phyloP scores from a whole-genome alignment of 1,140 invertebrate species.

The Hylaeus volcanicus region DNA sequence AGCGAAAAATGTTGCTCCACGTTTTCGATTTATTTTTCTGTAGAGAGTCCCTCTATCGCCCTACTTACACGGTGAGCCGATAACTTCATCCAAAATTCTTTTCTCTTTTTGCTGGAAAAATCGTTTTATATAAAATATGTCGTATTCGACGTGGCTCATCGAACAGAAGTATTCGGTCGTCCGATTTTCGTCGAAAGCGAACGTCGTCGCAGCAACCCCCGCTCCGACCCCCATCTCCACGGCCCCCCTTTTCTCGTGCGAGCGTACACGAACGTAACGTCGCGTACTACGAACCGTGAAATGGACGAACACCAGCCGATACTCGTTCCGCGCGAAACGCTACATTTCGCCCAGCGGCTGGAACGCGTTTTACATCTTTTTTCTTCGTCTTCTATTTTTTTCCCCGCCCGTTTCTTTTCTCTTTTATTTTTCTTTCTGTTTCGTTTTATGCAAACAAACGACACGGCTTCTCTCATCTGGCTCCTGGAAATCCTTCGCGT shows the following conservation, averaged over 20 bases:
- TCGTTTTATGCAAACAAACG: constrained; percentile 28
- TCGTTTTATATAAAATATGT: no score
- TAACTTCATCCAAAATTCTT: no score
- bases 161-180: neutral
- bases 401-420: no score
- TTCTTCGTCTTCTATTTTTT: neutral
- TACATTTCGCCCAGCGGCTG: constrained; percentile 24
- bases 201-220: constrained; percentile 12
- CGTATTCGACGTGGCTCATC: no score
- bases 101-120: no score
- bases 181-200: constrained; percentile 31
- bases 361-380: neutral
- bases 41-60: no score
- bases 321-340: constrained; percentile 29
- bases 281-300: constrained; percentile 39
- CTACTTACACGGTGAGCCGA: no score
- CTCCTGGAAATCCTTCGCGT: neutral
- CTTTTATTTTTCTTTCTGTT: no score
- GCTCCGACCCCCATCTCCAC: neutral
- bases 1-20: no score
- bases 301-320: constrained; percentile 42
- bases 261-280: constrained; percentile 17
- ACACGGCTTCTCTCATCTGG: constrained; percentile 2
- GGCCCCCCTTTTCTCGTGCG: neutral
- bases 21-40: no score